These are phyloP conservation scores for Trogon surrucura DNA, from an alignment of 2,113 vertebrate species.

Conservation along the genomic window DNA sequence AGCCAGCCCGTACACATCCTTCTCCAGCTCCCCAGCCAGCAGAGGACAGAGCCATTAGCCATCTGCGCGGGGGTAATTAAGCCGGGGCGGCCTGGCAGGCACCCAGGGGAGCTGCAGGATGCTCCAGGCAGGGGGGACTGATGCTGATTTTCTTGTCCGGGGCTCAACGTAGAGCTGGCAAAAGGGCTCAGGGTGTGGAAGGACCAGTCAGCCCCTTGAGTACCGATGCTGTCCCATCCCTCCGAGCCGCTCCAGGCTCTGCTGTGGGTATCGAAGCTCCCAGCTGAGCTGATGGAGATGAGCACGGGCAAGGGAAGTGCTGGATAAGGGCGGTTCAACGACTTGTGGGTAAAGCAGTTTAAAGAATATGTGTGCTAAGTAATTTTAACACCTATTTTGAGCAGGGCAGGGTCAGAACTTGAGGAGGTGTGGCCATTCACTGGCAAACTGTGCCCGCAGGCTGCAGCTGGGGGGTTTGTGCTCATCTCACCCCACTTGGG, in stretches of 20 bases:
- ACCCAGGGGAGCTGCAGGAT: neutral
- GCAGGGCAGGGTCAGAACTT: neutral
- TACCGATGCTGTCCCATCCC: neutral
- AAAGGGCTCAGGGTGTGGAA: neutral
- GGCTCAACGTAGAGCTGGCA: neutral
- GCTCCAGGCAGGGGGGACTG: neutral
- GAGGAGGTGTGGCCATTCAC: fast-evolving
- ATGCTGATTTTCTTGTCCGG: neutral
- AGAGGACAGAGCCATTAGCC: neutral
- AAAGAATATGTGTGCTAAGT: neutral
- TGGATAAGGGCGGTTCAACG: fast-evolving
- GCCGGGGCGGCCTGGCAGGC: neutral
- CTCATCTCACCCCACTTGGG: no score
- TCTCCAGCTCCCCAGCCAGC: neutral
- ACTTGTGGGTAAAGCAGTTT: no score
- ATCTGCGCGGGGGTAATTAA: neutral
- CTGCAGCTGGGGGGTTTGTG: neutral
- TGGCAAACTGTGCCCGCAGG: neutral
- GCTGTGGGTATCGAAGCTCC: neutral
- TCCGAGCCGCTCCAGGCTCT: neutral
- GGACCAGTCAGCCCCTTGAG: neutral
- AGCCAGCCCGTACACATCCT: neutral
- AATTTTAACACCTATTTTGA: neutral
- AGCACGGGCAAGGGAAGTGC: neutral
- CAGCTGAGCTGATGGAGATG: neutral